Evolutionary conservation across 2,113 vertebrate species (phyloP), one percentile per base, ranked within the genome.

Genomic region (Porphyrio hochstetteri): DNA sequence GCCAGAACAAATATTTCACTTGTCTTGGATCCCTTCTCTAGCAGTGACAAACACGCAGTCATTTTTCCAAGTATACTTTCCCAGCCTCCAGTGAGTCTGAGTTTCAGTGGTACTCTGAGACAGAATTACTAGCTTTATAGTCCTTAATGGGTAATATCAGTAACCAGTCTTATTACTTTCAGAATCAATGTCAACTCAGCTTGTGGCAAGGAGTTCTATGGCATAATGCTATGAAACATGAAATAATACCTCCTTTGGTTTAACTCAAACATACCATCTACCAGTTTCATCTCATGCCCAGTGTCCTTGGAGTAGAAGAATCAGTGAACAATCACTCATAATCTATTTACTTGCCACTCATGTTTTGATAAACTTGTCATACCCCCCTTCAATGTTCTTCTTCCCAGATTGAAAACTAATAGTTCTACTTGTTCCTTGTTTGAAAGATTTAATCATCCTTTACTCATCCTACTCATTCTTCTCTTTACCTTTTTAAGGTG

Each of bases 31-130:
- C 4, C 36, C 31, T 13, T 27, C 11, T 29, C 20, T 5, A 50
- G 36, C n/a, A 55, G 15, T 57, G 65, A 20, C 9, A 91, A 69
- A 55, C 11, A 55, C 0, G 2, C 6, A 42, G 13, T 0, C 2
- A 61, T 65, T 78, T 57, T 87, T 40, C 69, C 60, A 67, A 67
- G 31, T 7, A 57, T 12, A 15, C 7, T 53, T 77, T 55, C 24
- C 46, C 19, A 74, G 27, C 21, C 31, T 46, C 21, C 46, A 40
- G 13, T 3, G 3, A 61, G 7, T 42, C 31, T n/a, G 29, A 86
- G 86, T 46, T 81, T 11, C 50, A 83, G 10, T 20, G 48, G 11
- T 21, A 50, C 15, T 67, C 67, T 53, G 18, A 50, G 50, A 56
- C 17, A 57, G 38, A 75, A 65, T 35, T 14, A 52, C 10, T 52